Evolutionary conservation across 2,113 vertebrate genomes (phyloP).

Genomic region (Buteo buteo): DNA sequence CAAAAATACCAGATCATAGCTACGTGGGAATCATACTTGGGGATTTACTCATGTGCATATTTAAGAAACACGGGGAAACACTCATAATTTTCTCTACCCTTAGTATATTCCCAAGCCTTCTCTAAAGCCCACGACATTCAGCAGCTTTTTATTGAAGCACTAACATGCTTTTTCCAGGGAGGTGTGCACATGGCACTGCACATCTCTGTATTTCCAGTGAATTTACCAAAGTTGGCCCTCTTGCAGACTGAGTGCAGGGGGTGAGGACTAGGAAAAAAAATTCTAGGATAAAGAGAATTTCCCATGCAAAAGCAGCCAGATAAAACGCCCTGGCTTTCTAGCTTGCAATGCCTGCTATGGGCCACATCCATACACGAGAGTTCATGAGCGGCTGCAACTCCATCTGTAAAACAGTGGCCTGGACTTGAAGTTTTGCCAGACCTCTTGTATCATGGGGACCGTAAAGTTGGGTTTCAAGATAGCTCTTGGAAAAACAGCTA

Average conservation of each 20-base stretch:
- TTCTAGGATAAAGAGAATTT: background rate
- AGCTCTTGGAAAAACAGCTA: constrained; percentile 46
- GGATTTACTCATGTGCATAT: background rate
- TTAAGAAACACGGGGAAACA: background rate
- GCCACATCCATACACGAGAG: background rate
- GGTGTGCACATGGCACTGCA: background rate
- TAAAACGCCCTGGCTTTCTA: background rate
- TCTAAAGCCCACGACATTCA: too few species aligned
- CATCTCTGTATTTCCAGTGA: background rate
- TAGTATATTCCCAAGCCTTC: background rate
- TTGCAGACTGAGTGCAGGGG: background rate
- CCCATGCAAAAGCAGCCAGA: background rate
- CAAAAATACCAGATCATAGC: background rate
- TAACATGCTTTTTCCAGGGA: background rate
- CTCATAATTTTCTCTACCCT: background rate
- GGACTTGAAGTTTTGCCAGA: constrained; percentile 25
- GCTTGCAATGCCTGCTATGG: background rate
- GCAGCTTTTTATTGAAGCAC: background rate
- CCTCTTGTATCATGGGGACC: constrained; percentile 5
- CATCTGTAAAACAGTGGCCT: background rate
- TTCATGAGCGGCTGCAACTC: background rate
- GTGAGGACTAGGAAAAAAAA: background rate
- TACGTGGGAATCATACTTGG: background rate
- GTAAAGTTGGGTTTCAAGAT: constrained; percentile 41
- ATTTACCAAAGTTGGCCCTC: background rate